Evolutionary conservation across 1,140 invertebrate genomes (phyloP), one percentile per base, ranked within the genome.

Genomic region (Drosophila funebris): DNA sequence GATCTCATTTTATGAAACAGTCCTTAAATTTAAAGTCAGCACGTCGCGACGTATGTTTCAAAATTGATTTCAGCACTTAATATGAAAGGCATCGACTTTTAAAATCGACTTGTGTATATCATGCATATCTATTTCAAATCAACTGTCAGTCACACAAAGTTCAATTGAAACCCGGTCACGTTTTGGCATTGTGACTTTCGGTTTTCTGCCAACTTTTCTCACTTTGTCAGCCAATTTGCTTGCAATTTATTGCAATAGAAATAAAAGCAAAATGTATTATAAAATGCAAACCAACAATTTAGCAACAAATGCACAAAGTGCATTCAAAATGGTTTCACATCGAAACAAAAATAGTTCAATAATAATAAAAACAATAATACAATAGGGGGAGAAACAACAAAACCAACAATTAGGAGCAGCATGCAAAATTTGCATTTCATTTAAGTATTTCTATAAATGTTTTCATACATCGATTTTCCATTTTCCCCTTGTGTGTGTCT

Each of bases 161-260:
- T 36, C 1, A 46, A 54, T 46, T 33, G 44, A 63, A 79, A 69
- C 48, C 31, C 56, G 20, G 63, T 64, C 73, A 81, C 78, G 78
- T 78, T 73, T 81, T 82, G 69, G 73, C 73, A 81, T 81, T 81
- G 78, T 81, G 73, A 73, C 73, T 77, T 81, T 73, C 31, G 46
- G 46, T 64, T 60, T 72, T 24, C 22, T 37, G 37, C 46, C 39
- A 36, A 44, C 37, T 46, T 36, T 62, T 37, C 22, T 53, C 67
- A 61, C 58, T 36, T 62, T 50, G 56, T 31, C 41, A 22, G 50
- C 39, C 50, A 60, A 36, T 52, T 61, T 43, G 27, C 48, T 54
- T 63, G 67, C 20, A 53, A 62, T 57, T 46, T 46, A n/a, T 14
- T 37, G 48, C 14, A 20, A 50, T 48, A 62, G 7, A 8, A 36